Evolutionary conservation across 2,888 invertebrate genomes (phyloP).

Genomic region (Drosophila suboccidentalis): DNA sequence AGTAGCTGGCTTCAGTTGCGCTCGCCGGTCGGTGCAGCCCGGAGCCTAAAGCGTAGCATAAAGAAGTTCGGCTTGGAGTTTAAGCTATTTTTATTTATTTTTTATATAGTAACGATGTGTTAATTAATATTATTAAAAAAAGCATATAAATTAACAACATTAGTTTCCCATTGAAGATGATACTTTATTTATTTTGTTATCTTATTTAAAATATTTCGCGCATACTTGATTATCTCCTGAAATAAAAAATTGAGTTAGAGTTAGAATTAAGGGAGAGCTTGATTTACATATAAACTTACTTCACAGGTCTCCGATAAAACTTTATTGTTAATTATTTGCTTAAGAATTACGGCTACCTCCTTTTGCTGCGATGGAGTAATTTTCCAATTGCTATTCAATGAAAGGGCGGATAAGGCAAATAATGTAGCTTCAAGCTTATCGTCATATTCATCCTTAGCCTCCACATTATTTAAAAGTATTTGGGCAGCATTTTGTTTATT

Average conservation of each 20-base stretch:
- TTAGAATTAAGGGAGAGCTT: background rate
- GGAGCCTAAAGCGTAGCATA: no score
- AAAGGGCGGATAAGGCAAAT: constrained; percentile 64
- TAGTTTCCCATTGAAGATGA: background rate
- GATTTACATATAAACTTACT: constrained; percentile 31
- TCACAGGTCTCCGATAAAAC: constrained; percentile 49
- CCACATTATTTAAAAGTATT: constrained; percentile 46
- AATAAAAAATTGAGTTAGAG: constrained; percentile 9
- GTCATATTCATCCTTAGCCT: constrained; percentile 59
- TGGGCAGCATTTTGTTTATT: constrained; percentile 55
- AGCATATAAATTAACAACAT: background rate
- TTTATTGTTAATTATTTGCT: constrained; percentile 51
- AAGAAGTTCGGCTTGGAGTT: no score
- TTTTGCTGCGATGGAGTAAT: constrained; percentile 27
- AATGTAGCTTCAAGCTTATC: constrained; percentile 67
- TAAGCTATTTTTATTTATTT: background rate
- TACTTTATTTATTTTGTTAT: constrained; percentile 25
- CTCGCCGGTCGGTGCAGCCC: no score
- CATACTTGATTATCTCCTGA: constrained; percentile 57
- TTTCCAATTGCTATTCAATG: constrained; percentile 42
- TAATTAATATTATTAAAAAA: background rate
- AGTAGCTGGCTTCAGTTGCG: no score
- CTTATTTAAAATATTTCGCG: constrained; percentile 31
- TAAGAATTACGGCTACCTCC: constrained; percentile 33
- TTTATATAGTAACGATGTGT: background rate